Conservation (phyloP, 2,113 vertebrate species). For the Misgurnus anguillicaudatus region DNA sequence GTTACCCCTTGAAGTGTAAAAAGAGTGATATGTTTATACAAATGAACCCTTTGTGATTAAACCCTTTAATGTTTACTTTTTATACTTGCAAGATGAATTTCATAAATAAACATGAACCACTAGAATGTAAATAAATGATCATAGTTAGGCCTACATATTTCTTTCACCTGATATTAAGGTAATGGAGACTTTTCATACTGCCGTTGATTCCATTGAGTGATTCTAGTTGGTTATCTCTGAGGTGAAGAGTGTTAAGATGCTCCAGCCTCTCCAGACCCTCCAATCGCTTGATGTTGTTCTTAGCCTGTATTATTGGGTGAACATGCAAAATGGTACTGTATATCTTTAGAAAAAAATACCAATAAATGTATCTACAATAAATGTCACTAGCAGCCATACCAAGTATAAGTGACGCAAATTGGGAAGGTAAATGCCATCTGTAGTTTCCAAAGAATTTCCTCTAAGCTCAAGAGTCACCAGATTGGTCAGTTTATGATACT, state of each 20-base stretch:
- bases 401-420: conserved; percentile 83
- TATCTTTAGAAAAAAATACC: neutral
- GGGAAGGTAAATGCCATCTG: conserved; percentile 80
- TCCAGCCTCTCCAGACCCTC: conserved; percentile 80
- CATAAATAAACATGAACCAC: too few species aligned
- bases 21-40: neutral
- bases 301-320: conserved; percentile 71
- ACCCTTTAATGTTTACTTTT: too few species aligned
- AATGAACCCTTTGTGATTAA: too few species aligned
- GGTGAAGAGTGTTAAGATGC: conserved; percentile 81
- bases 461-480: conserved; percentile 85
- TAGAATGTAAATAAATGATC: neutral
- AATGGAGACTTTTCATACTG: conserved; percentile 84
- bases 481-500: conserved; percentile 71
- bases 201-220: conserved; percentile 80
- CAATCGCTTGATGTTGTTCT: conserved; percentile 80
- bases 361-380: neutral
- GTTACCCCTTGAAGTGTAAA: conserved; percentile 67
- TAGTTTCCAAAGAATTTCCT: conserved; percentile 81
- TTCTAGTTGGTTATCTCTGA: conserved; percentile 87
- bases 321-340: neutral
- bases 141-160: neutral
- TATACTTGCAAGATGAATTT: too few species aligned
- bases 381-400: conserved; percentile 70
- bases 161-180: conserved; percentile 81